phyloP scores from a whole-genome alignment of 2,797 vertebrate genomes.

The Potorous gilbertii region DNA sequence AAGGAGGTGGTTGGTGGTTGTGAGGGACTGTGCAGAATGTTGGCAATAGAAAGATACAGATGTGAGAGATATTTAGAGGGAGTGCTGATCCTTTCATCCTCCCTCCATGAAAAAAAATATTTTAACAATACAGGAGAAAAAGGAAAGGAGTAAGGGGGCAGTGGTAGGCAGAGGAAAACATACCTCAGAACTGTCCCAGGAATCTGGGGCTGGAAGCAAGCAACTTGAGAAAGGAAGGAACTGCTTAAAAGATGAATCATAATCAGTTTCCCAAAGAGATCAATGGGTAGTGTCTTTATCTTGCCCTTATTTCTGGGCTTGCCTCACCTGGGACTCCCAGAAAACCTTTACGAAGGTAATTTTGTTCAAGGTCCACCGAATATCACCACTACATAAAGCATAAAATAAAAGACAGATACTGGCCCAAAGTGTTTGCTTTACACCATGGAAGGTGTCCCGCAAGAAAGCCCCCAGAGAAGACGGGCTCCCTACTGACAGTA shows the following conservation, averaged over 20 bases:
- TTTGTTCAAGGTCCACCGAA: not conserved
- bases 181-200: constrained; percentile 9
- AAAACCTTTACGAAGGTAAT: not conserved
- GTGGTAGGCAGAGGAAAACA: not conserved
- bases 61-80: not conserved
- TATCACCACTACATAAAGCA: not conserved
- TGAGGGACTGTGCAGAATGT: not conserved
- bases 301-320: not conserved
- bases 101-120: not conserved
- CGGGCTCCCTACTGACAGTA: not conserved
- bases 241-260: constrained; percentile 25
- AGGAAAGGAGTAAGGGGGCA: not conserved
- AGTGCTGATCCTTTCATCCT: too few species aligned
- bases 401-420: constrained; percentile 1
- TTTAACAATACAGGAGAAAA: constrained; percentile 1
- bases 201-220: not conserved
- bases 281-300: not conserved
- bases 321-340: not conserved
- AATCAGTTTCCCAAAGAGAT: not conserved
- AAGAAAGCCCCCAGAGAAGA: not conserved
- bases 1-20: not conserved
- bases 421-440: constrained; percentile 46
- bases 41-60: not conserved
- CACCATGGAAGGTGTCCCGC: not conserved
- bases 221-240: constrained; percentile 13